A percentile compares a stretch with the other conserved stretches of the same genome.
These are phyloP conservation scores for Unio delphinus DNA, from an alignment of 2,888 invertebrate genomes.

Conservation along the genomic window DNA sequence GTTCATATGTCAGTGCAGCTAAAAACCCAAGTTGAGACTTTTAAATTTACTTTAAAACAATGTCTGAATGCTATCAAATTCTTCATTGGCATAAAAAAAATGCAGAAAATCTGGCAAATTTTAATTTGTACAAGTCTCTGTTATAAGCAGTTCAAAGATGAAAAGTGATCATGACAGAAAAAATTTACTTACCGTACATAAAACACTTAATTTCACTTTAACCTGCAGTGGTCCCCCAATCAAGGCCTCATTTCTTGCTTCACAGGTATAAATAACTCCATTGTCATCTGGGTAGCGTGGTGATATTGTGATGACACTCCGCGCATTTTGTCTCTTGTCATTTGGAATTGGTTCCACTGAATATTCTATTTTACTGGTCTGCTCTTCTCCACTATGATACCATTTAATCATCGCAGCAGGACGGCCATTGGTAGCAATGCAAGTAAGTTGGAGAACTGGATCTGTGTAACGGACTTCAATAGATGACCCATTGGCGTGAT, in stretches of 20 bases:
- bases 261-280: constrained; percentile 92
- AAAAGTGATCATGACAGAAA: background rate
- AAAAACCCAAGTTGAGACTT: too few relatives aligned
- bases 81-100: too few relatives aligned
- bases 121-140: too few relatives aligned
- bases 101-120: too few relatives aligned
- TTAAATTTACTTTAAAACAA: too few relatives aligned
- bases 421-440: constrained; percentile 93
- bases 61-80: too few relatives aligned
- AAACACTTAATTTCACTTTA: constrained; percentile 88
- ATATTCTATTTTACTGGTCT: constrained; percentile 87
- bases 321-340: constrained; percentile 64
- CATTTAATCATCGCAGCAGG: constrained; percentile 83
- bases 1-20: too few relatives aligned
- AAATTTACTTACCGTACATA: constrained; percentile 86
- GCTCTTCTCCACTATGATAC: constrained; percentile 94
- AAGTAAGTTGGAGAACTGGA: constrained; percentile 88
- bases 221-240: constrained; percentile 87
- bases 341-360: constrained; percentile 19
- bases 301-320: constrained; percentile 85
- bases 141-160: too few relatives aligned
- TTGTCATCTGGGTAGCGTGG: constrained; percentile 87
- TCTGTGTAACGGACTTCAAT: constrained; percentile 85
- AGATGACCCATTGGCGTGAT: constrained; percentile 91
- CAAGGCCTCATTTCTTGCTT: constrained; percentile 90